phyloP scores from a whole-genome alignment of 2,888 invertebrate species.

The Arenicola marina region DNA sequence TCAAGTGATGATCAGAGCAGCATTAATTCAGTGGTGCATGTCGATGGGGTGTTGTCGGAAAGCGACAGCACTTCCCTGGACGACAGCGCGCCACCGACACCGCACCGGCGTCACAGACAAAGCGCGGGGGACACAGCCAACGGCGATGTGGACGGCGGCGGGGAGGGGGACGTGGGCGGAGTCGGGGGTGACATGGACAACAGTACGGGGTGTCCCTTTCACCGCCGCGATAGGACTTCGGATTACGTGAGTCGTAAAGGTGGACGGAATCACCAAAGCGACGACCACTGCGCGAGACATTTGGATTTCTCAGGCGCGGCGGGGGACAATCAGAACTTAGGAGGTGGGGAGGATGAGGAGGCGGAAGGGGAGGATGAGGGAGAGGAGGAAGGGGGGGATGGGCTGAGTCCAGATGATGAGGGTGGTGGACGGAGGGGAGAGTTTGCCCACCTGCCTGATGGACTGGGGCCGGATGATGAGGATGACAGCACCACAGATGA shows the following conservation, averaged over 20 bases:
- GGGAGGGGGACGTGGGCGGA: neutral
- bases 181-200: neutral
- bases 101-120: constrained; percentile 1
- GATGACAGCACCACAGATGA: neutral
- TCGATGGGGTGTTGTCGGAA: constrained; percentile 7
- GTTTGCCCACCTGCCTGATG: neutral
- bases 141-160: no score
- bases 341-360: constrained; percentile 1
- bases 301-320: neutral
- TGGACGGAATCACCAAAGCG: no score
- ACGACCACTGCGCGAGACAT: neutral
- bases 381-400: no score
- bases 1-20: constrained; percentile 27
- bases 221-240: neutral
- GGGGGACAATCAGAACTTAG: neutral
- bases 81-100: constrained; percentile 3
- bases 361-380: neutral
- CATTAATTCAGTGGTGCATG: constrained; percentile 22
- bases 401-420: no score
- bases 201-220: neutral
- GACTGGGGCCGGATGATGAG: neutral
- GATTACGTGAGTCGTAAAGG: no score
- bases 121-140: no score
- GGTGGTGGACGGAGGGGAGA: no score
- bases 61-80: neutral